Percentiles rank a stretch among this genome's conserved stretches.
Evolutionary conservation across 1,140 invertebrate species (phyloP).

Genomic region (Metaphire vulgaris): DNA sequence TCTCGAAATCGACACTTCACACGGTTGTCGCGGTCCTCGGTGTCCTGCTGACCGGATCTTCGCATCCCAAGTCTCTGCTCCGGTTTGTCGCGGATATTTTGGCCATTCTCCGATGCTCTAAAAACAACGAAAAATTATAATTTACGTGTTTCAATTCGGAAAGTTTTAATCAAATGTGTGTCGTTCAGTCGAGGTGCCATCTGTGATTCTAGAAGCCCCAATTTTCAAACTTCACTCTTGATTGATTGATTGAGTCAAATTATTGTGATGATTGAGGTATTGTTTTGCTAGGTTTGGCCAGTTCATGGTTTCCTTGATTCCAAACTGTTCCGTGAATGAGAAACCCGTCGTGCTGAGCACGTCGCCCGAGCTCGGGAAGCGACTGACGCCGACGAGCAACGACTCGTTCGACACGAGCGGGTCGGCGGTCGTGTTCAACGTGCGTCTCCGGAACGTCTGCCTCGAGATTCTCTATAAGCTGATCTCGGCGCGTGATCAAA

Average conservation of each 20-base stretch:
- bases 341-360: conserved; percentile 23
- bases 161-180: no score
- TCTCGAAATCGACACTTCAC: conserved; percentile 60
- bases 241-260: no score
- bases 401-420: conserved; percentile 10
- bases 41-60: conserved; percentile 71
- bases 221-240: no score
- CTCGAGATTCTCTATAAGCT: conserved; percentile 41
- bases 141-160: no score
- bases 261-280: no score
- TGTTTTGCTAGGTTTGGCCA: conserved; percentile 51
- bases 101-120: no score
- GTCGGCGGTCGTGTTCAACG: conserved; percentile 31
- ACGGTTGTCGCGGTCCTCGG: conserved; percentile 57
- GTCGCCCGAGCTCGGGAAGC: background rate
- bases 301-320: conserved; percentile 61
- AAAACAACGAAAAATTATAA: no score
- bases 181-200: no score
- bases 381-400: background rate
- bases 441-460: conserved; percentile 42
- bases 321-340: conserved; percentile 57
- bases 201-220: no score
- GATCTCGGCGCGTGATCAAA: conserved; percentile 21
- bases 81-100: no score
- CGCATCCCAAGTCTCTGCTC: conserved; percentile 54